Conservation (phyloP, 2,888 invertebrate genomes). For the Apodemia hepburni region DNA sequence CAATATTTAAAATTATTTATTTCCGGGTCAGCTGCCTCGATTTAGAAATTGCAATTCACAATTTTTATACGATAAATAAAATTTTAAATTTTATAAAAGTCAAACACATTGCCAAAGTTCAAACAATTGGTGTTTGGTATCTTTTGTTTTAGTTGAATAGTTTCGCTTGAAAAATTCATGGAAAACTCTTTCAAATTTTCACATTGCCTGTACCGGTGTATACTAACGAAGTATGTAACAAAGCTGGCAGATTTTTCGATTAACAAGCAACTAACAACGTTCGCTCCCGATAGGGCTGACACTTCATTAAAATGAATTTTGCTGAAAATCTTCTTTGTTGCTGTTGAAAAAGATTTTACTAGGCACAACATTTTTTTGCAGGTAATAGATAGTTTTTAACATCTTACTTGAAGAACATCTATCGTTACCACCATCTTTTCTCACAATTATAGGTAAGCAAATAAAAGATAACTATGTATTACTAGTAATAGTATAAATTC, state of each 20-base stretch:
- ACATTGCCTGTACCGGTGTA: constrained; percentile 1
- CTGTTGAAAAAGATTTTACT: neutral
- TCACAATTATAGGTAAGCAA: too few species aligned
- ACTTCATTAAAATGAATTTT: constrained; percentile 15
- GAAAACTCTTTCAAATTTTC: constrained; percentile 1
- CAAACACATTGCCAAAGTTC: neutral
- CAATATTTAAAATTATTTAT: too few species aligned
- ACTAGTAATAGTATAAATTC: too few species aligned
- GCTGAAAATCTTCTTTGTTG: neutral
- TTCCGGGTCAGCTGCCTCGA: neutral
- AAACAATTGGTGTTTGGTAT: neutral
- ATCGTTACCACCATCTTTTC: too few species aligned
- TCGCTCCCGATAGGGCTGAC: constrained; percentile 15
- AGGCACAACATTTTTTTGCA: neutral
- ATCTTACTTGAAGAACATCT: too few species aligned
- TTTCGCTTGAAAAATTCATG: constrained; percentile 6
- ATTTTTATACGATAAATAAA: neutral
- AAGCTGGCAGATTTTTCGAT: constrained; percentile 19
- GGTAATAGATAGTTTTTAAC: too few species aligned
- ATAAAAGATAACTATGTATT: too few species aligned
- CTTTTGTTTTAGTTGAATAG: constrained; percentile 11
- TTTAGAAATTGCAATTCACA: neutral
- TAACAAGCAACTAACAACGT: constrained; percentile 20
- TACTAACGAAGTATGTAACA: constrained; percentile 19
- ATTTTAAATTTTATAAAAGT: neutral